Evolutionary conservation across 2,113 vertebrate species (phyloP).

Genomic region (Rostratula benghalensis): DNA sequence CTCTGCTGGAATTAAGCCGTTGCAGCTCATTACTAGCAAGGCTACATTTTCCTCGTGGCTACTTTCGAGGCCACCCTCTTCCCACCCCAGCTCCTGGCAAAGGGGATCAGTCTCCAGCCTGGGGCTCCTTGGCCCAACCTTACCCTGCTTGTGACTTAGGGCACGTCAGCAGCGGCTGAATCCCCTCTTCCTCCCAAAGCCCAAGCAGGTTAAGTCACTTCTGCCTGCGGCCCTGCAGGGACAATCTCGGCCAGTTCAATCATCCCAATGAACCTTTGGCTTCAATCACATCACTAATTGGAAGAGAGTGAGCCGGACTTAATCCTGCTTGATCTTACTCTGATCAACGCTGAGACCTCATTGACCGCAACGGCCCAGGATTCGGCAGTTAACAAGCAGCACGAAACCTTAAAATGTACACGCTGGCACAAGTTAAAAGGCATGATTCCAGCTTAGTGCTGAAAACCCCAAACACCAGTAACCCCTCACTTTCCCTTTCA

Average conservation of each 20-base stretch:
- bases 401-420: neutral
- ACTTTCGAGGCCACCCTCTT: neutral
- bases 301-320: neutral
- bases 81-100: neutral
- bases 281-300: neutral
- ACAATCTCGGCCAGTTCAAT: neutral
- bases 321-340: neutral
- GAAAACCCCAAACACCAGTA: neutral
- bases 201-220: neutral
- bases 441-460: neutral
- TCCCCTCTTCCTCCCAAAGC: neutral
- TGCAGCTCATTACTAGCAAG: conserved; percentile 25
- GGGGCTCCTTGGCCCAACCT: neutral
- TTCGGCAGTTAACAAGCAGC: neutral
- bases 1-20: neutral
- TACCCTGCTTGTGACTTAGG: neutral
- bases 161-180: neutral
- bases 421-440: neutral
- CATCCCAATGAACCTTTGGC: neutral
- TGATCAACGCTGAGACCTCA: neutral
- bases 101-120: neutral
- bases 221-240: neutral
- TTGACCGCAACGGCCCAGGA: neutral
- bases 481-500: neutral
- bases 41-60: conserved; percentile 9